These are phyloP conservation scores for Poecilia velifera DNA, from an alignment of 2,797 vertebrate genomes.

Conservation along the genomic window DNA sequence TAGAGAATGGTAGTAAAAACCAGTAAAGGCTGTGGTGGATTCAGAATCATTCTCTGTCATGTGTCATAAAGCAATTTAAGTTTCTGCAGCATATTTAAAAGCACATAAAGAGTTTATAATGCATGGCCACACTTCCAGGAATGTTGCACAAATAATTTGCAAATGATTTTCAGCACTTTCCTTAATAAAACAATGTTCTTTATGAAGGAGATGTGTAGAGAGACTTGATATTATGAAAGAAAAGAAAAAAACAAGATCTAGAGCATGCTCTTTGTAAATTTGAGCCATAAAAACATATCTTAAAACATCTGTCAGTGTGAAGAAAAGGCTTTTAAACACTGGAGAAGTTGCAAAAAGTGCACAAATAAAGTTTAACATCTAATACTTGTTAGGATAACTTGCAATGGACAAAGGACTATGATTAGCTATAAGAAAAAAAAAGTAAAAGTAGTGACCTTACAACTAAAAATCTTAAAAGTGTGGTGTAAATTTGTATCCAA, in stretches of 20 bases:
- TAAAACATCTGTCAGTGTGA: neutral
- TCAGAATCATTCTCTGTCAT: neutral
- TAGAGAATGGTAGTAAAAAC: conserved; percentile 29
- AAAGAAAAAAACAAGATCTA: neutral
- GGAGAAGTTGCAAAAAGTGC: neutral
- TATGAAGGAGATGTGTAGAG: neutral
- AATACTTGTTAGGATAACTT: neutral
- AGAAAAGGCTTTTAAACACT: neutral
- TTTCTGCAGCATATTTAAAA: neutral
- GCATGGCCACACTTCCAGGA: neutral
- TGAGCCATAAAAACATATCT: neutral
- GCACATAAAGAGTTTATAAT: neutral
- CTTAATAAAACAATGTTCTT: neutral
- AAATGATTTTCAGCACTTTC: neutral
- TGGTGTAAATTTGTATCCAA: neutral
- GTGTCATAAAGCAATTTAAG: conserved; percentile 15
- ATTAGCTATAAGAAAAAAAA: neutral
- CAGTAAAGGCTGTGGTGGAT: neutral
- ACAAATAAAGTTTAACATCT: neutral
- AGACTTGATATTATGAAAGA: neutral
- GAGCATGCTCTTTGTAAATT: neutral
- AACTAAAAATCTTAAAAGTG: neutral
- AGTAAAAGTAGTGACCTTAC: neutral
- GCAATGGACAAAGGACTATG: neutral
- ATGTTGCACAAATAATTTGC: neutral